Conservation (phyloP, 2,888 invertebrate species). For the Leucoma salicis region DNA sequence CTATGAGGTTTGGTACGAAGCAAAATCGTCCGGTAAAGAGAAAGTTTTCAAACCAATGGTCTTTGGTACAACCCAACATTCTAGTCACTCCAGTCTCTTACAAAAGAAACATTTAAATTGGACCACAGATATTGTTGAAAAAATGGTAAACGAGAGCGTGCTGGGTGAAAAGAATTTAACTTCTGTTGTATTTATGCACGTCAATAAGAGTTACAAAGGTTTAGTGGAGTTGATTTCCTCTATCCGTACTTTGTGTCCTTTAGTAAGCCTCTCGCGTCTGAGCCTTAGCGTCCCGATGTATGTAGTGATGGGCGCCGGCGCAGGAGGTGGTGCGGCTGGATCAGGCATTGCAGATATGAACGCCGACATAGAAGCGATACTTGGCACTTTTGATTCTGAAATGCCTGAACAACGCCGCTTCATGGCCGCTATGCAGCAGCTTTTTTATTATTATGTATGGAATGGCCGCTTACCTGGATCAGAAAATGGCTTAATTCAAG, state of each 20-base stretch:
- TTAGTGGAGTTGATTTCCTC: conserved; percentile 89
- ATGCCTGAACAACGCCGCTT: conserved; percentile 88
- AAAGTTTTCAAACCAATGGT: conserved; percentile 80
- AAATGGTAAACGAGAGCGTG: conserved; percentile 84
- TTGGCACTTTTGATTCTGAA: conserved; percentile 88
- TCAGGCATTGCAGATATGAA: conserved; percentile 70
- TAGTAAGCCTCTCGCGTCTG: conserved; percentile 85
- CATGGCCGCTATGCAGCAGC: conserved; percentile 89
- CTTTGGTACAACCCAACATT: conserved; percentile 88
- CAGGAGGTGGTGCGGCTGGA: conserved; percentile 64
- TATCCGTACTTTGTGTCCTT: conserved; percentile 90
- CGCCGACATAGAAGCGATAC: conserved; percentile 89
- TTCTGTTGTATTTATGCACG: conserved; percentile 83
- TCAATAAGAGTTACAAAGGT: conserved; percentile 86
- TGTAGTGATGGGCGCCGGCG: conserved; percentile 86
- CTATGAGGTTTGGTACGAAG: conserved; percentile 83
- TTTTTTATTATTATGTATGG: conserved; percentile 92
- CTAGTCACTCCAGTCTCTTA: conserved; percentile 84
- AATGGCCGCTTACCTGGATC: conserved; percentile 87
- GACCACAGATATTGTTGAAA: conserved; percentile 84
- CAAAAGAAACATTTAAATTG: conserved; percentile 84
- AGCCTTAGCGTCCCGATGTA: conserved; percentile 87
- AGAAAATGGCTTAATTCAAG: conserved; percentile 83
- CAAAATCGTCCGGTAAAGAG: conserved; percentile 64
- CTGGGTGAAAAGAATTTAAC: conserved; percentile 85